Percentiles rank a stretch among this genome's conserved stretches.
These are phyloP conservation scores for Istiophorus platypterus DNA, from an alignment of 2,113 vertebrate species.

Conservation along the genomic window DNA sequence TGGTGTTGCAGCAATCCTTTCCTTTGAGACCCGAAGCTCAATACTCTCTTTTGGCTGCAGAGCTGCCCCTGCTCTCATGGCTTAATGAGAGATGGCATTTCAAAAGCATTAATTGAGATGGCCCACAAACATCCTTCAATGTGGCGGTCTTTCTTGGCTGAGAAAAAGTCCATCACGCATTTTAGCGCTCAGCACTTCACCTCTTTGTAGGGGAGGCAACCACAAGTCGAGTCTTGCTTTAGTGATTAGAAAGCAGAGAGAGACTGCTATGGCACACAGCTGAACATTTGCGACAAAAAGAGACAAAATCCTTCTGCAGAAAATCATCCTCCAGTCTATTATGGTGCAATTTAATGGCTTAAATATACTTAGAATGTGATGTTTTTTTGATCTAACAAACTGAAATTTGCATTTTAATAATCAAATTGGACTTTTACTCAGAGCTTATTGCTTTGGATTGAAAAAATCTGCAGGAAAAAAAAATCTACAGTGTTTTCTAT, in stretches of 20 bases:
- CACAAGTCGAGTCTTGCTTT: constrained; percentile 49
- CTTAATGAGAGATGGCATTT: constrained; percentile 80
- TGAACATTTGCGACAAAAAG: constrained; percentile 23
- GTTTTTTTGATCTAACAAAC: constrained; percentile 5
- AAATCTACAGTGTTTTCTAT: not conserved
- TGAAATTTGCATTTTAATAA: constrained; percentile 5
- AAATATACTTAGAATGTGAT: not conserved
- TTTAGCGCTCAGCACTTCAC: constrained; percentile 45
- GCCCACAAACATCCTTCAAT: constrained; percentile 64
- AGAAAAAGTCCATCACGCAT: constrained; percentile 57
- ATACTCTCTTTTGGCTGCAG: constrained; percentile 54
- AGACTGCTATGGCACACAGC: not conserved
- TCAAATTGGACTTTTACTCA: not conserved
- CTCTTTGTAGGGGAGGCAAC: constrained; percentile 49
- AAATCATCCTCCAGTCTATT: not conserved
- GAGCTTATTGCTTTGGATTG: not conserved
- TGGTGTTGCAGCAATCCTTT: constrained; percentile 42
- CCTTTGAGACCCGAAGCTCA: constrained; percentile 62
- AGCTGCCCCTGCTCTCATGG: constrained; percentile 50
- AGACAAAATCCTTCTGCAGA: not conserved
- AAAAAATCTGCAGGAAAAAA: not conserved
- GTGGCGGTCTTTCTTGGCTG: constrained; percentile 55
- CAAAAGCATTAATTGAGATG: constrained; percentile 79
- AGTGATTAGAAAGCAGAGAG: constrained; percentile 38
- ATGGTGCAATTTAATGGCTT: constrained; percentile 1